Evolutionary conservation across 2,888 invertebrate genomes (phyloP), one percentile per base, ranked within the genome.

Genomic region (Ceramica pisi): DNA sequence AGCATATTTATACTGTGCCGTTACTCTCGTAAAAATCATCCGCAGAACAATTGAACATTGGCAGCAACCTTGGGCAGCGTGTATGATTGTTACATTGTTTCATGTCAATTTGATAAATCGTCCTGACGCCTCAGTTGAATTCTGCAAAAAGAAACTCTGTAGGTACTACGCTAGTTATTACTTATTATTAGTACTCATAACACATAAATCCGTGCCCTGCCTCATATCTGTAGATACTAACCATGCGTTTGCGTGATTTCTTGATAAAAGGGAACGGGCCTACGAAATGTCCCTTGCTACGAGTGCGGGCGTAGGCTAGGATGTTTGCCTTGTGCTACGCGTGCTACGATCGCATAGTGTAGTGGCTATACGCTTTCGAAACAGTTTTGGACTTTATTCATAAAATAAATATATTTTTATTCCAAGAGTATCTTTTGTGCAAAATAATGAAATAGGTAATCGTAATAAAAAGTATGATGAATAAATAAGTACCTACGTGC

Each of bases 1-100:
- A 56, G 1, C n/a, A n/a, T n/a, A n/a, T n/a, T n/a, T n/a, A n/a
- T n/a, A n/a, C n/a, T n/a, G n/a, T n/a, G n/a, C 16, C 10, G 38
- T 38, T 53, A 19, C 23, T 41, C 38, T 48, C 23, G 48, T 48
- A 48, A 65, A 66, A 31, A 71, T 66, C 31, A 12, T 75, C 38
- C 23, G 48, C 41, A 56, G 55, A 71, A 71, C 76, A 71, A 71
- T 75, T 66, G 41, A 75, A 75, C 55, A 56, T 71, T 75, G 66
- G 56, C 38, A 56, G 41, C 31, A 35, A 71, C 35, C 31, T 35
- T 46, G 53, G 56, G 9, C n/a, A 56, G 41, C 48, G 55, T 65
- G 66, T n/a, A 41, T 23, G 7, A 66, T 48, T 31, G 21, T 38
- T 23, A 21, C 26, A 55, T 48, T 55, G 31, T 57, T 31, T 2